These are phyloP conservation scores for Philaethria dido DNA, from an alignment of 2,888 invertebrate genomes.

Conservation along the genomic window DNA sequence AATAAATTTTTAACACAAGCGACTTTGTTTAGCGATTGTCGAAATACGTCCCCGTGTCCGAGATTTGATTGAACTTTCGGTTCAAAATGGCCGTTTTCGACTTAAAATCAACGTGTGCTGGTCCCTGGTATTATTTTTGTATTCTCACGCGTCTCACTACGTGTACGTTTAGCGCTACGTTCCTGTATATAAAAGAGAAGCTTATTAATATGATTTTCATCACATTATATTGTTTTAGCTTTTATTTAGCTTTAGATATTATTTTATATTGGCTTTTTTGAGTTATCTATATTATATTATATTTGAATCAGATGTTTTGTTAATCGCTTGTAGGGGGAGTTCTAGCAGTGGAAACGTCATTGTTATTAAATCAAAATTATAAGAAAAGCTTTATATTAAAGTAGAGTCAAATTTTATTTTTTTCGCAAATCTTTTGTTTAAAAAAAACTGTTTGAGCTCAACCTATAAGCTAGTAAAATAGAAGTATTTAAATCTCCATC, in stretches of 20 bases:
- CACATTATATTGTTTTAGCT: slow-evolving; percentile 56
- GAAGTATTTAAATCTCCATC: slow-evolving; percentile 45
- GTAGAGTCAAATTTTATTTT: background rate
- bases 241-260: slow-evolving; percentile 61
- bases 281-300: slow-evolving; percentile 49
- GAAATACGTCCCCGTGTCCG: slow-evolving; percentile 58
- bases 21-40: slow-evolving; percentile 23
- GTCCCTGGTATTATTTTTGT: slow-evolving; percentile 42
- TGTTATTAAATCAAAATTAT: slow-evolving; percentile 8
- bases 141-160: slow-evolving; percentile 32
- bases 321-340: slow-evolving; percentile 26
- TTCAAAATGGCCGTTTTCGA: slow-evolving; percentile 49
- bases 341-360: background rate
- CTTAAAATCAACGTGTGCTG: slow-evolving; percentile 32
- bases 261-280: slow-evolving; percentile 63
- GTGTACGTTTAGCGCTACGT: slow-evolving; percentile 55
- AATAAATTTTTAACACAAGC: slow-evolving; percentile 3
- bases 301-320: slow-evolving; percentile 63
- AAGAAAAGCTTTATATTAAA: background rate
- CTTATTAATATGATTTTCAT: slow-evolving; percentile 63
- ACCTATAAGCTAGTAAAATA: background rate
- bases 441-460: slow-evolving; percentile 10
- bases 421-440: background rate
- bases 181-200: slow-evolving; percentile 57
- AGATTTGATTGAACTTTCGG: background rate